Conservation (phyloP, 2,888 invertebrate species). For the Acleris laterana region DNA sequence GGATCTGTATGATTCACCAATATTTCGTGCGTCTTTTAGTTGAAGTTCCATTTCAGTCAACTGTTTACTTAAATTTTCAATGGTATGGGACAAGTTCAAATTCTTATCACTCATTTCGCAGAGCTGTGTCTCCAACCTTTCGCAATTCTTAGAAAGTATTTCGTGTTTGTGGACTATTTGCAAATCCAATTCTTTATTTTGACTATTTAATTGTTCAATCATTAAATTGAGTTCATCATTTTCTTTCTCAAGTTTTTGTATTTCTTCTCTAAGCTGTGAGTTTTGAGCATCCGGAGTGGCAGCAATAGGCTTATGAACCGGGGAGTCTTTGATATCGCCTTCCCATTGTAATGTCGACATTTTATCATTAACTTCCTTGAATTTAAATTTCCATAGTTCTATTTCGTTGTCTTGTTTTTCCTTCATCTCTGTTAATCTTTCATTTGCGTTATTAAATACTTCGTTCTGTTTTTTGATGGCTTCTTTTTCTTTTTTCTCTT, state of each 20-base stretch:
- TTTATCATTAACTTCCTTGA: conserved; percentile 88
- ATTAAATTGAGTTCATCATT: conserved; percentile 72
- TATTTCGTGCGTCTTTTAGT: conserved; percentile 49
- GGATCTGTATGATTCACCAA: conserved; percentile 49
- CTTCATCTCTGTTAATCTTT: conserved; percentile 91
- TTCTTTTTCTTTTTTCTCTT: conserved; percentile 87
- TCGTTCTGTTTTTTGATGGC: conserved; percentile 88
- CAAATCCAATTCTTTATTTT: conserved; percentile 61
- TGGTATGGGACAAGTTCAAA: conserved; percentile 48
- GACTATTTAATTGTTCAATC: conserved; percentile 62
- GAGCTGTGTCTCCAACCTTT: conserved; percentile 55
- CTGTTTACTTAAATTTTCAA: conserved; percentile 19
- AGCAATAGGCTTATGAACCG: conserved; percentile 44
- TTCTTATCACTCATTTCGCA: conserved; percentile 51
- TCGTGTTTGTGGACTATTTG: conserved; percentile 52
- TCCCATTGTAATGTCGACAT: conserved; percentile 77
- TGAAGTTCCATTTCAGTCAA: conserved; percentile 48
- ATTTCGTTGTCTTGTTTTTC: conserved; percentile 92
- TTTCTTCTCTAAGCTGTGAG: conserved; percentile 56
- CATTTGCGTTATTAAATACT: conserved; percentile 89
- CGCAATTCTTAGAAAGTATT: conserved; percentile 51
- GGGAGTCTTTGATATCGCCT: conserved; percentile 55
- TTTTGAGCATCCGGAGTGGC: conserved; percentile 39
- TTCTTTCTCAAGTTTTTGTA: conserved; percentile 73
- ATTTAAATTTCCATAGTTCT: conserved; percentile 88